A percentile compares a stretch with the other conserved stretches of the same genome.
Conservation (phyloP, 53 echinoderm and acorn worm species). For the Arbacia lixula region DNA sequence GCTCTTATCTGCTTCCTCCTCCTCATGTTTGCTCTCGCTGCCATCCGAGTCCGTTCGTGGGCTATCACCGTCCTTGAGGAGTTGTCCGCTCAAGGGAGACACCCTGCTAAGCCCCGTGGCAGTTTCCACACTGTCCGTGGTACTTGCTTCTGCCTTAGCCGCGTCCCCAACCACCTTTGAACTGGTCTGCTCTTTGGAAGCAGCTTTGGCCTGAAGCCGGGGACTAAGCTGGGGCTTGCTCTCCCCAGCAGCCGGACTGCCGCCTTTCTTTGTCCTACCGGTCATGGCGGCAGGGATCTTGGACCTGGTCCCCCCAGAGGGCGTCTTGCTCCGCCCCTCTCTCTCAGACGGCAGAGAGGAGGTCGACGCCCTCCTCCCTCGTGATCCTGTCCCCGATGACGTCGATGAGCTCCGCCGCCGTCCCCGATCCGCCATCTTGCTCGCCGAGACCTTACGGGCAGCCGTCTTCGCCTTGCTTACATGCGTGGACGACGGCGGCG, state of each 20-base stretch:
- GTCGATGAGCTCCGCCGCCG: slow-evolving; percentile 35
- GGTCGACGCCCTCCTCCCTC: slow-evolving; percentile 30
- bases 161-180: too few relatives aligned
- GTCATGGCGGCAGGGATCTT: slow-evolving; percentile 12
- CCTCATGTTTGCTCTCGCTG: background rate
- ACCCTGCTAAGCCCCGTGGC: too few relatives aligned
- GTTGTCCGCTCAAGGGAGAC: too few relatives aligned
- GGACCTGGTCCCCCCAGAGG: slow-evolving; percentile 1
- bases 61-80: too few relatives aligned
- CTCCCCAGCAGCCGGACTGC: too few relatives aligned
- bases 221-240: too few relatives aligned
- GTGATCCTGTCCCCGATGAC: background rate
- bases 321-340: too few relatives aligned
- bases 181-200: too few relatives aligned
- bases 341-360: slow-evolving; percentile 33
- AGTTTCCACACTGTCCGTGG: too few relatives aligned
- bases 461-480: slow-evolving; percentile 54
- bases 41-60: background rate
- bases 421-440: slow-evolving; percentile 44
- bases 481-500: slow-evolving; percentile 63
- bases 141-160: too few relatives aligned
- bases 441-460: slow-evolving; percentile 9
- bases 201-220: too few relatives aligned
- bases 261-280: too few relatives aligned
- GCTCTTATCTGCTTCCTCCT: slow-evolving; percentile 15